Evolutionary conservation across 23 tunicate species (phyloP), one percentile per base, ranked within the genome.

Genomic region (Diplosoma virens): DNA sequence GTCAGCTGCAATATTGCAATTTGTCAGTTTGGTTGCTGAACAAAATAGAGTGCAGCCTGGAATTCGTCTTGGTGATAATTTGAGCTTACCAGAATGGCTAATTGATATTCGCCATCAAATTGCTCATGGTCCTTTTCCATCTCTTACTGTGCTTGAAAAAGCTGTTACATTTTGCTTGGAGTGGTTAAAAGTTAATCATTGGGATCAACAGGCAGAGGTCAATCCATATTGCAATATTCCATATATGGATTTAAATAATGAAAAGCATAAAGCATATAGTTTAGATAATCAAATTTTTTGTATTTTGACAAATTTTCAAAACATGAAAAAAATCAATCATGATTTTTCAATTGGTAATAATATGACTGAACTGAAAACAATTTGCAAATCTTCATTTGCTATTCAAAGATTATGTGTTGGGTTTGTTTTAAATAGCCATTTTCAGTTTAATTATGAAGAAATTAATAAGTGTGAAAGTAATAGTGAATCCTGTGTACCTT

Each of bases 21-120:
- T 87, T 81, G 63, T 87, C 6, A 86, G 94, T 25, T 41, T 87
- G 11, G 41, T 87, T 6, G 81, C 94, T 27, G 94, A 87, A 69
- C 47, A 55, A 18, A 11, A n/a, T 9, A 79, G 50, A 7, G 33
- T 7, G 25, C 2, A 11, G 22, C 82, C 94, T 1, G 81, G 81
- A 24, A 86, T 61, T 67, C 37, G 25, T 5, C 54, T 79, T 35
- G 86, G 86, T 7, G 82, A 74, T 31, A 78, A 80, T 22, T n/a
- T 81, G 18, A 82, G 86, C n/a, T 79, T 87, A 35, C 94, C 94
- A 20, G 86, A 87, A 81, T 87, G 94, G 94, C 25, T 87, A 20
- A 56, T 71, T 0, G 64, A 53, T 73, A 25, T 87, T 18, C 81
- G 94, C 16, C 79, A 87, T 81, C 78, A 79, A 35, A 75, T 67